phyloP scores from a whole-genome alignment of 2,113 vertebrate genomes.

The Meles meles region DNA sequence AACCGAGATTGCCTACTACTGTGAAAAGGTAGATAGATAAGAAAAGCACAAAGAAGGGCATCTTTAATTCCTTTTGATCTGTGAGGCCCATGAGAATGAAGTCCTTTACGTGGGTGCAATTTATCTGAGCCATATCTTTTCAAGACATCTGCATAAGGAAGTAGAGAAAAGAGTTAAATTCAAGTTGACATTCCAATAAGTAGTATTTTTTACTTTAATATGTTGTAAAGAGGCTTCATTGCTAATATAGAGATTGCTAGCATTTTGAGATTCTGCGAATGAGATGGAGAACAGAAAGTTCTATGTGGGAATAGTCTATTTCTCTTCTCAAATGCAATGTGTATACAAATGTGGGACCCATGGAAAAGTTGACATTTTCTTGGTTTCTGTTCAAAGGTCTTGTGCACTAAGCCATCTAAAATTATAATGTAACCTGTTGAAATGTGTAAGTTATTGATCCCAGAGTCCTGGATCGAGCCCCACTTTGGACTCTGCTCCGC shows the following conservation, averaged over 20 bases:
- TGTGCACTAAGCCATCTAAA: not conserved
- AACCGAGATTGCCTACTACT: constrained; percentile 17
- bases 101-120: constrained; percentile 8
- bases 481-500: no score
- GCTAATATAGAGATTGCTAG: fast-evolving
- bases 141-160: not conserved
- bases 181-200: not conserved
- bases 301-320: not conserved
- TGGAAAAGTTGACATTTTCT: fast-evolving
- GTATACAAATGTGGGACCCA: not conserved
- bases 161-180: not conserved
- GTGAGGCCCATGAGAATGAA: constrained; percentile 57
- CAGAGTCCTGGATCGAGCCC: no score
- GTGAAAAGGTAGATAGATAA: constrained; percentile 46
- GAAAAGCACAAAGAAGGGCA: constrained; percentile 37
- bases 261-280: not conserved
- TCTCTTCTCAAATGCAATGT: not conserved
- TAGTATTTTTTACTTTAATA: not conserved
- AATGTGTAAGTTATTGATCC: not conserved
- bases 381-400: not conserved
- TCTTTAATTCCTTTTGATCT: not conserved
- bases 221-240: not conserved
- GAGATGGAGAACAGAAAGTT: no score
- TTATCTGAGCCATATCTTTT: not conserved
- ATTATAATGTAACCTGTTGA: not conserved